These are phyloP conservation scores for Corythucha ciliata DNA, from an alignment of 2,888 invertebrate species.

Conservation along the genomic window DNA sequence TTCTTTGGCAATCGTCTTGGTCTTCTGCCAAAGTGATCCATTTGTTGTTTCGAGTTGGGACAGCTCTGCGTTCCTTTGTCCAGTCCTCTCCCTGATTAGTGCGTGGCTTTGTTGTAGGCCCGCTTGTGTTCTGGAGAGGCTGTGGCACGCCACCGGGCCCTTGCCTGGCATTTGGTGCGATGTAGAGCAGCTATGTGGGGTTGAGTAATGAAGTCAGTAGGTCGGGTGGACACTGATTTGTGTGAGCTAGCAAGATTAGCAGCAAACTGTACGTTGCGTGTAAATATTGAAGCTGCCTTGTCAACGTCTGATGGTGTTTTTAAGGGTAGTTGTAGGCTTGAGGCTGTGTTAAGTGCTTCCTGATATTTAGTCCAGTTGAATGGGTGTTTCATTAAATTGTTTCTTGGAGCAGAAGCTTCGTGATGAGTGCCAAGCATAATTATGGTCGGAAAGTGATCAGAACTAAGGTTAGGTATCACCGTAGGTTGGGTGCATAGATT, in stretches of 20 bases:
- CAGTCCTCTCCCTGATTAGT: conserved; percentile 4
- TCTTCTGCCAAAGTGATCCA: conserved; percentile 9
- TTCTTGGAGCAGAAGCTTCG: neutral
- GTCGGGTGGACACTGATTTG: neutral
- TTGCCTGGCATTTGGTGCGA: neutral
- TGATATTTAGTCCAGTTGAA: conserved; percentile 14
- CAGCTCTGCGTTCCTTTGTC: conserved; percentile 9
- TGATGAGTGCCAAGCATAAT: conserved; percentile 1
- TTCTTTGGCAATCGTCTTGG: conserved; percentile 7
- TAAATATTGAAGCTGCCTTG: neutral
- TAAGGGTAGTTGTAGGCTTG: conserved; percentile 5
- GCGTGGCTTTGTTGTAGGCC: conserved; percentile 12
- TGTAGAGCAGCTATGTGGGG: neutral
- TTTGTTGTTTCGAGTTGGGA: conserved; percentile 1
- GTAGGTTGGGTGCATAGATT: conserved; percentile 7
- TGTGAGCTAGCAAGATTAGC: neutral
- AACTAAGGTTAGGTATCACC: conserved; percentile 2
- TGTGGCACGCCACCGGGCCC: neutral
- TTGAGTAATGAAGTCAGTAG: neutral
- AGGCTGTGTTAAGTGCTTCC: conserved; percentile 5
- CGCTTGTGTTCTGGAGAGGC: conserved; percentile 8
- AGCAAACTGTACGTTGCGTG: neutral
- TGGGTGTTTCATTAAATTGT: conserved; percentile 7
- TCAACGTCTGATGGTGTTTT: conserved; percentile 11
- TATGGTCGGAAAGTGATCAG: conserved; percentile 8